Evolutionary conservation across 1,140 invertebrate genomes (phyloP), one percentile per base, ranked within the genome.

Genomic region (Agraylea sexmaculata): DNA sequence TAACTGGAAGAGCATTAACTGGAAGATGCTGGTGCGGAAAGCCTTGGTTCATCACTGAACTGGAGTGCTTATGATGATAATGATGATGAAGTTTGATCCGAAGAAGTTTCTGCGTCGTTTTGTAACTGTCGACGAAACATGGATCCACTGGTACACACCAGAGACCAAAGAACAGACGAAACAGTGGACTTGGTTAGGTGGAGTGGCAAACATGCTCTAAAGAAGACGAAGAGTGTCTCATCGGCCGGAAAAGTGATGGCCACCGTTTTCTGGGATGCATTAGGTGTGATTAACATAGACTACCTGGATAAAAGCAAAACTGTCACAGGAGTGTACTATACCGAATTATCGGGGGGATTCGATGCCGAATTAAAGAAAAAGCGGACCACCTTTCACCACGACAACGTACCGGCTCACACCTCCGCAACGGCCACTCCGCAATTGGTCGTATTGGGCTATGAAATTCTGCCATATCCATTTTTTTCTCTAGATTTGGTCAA

Each of bases 61-160:
- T n/a, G n/a, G n/a, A n/a, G n/a, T n/a, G n/a, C n/a, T n/a, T n/a
- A n/a, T n/a, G n/a, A n/a, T n/a, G n/a, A n/a, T n/a, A n/a, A n/a
- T n/a, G 40, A 58, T n/a, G n/a, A n/a, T n/a, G n/a, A n/a, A n/a
- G n/a, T n/a, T n/a, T n/a, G n/a, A 57, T 53, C 40, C 47, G 40
- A 49, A 42, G 23, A 50, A 55, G 43, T 57, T 60, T 53, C 51
- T 52, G 45, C 40, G 34, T 33, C 49, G 46, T 43, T 54, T 55
- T 34, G 44, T 62, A 7, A 62, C 58, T 45, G 42, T 55, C 1
- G 55, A 62, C 47, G 54, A 62, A 55, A 66, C 57, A 23, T 62
- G 51, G 61, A 47, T 61, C 10, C 55, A 62, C 39, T 45, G 56
- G 37, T 62, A 56, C 47, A 59, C 54, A 25, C 59, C 53, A 20